Evolutionary conservation across 2,888 invertebrate genomes (phyloP).

Genomic region (Nebria brevicollis): DNA sequence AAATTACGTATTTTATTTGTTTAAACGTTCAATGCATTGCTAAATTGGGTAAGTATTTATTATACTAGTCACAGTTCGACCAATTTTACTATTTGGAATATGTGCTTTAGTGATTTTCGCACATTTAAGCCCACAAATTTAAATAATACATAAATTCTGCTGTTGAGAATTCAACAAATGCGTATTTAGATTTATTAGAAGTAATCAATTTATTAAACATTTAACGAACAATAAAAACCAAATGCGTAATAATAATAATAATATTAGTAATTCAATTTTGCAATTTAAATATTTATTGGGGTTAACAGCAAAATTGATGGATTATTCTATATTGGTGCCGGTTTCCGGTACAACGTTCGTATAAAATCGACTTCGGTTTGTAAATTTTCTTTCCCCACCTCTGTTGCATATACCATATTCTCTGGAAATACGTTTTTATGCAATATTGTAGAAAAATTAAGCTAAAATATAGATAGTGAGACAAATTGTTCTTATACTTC

Average conservation of each 20-base stretch:
- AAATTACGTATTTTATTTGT: neutral
- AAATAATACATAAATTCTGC: neutral
- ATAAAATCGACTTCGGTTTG: neutral
- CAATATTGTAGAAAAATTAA: slow-evolving; percentile 44
- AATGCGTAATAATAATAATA: slow-evolving; percentile 2
- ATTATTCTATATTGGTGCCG: neutral
- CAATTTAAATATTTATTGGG: slow-evolving; percentile 34
- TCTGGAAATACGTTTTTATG: slow-evolving; percentile 44
- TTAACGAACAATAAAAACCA: slow-evolving; percentile 40
- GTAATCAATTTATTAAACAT: slow-evolving; percentile 32
- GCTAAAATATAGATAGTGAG: slow-evolving; percentile 48
- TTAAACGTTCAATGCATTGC: slow-evolving; percentile 29
- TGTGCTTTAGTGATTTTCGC: slow-evolving; percentile 40
- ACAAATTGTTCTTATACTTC: slow-evolving; percentile 45
- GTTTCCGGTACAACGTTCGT: neutral
- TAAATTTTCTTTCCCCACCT: neutral
- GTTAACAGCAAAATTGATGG: slow-evolving; percentile 28
- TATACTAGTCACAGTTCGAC: slow-evolving; percentile 37
- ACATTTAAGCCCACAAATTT: slow-evolving; percentile 25
- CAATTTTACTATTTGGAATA: slow-evolving; percentile 42
- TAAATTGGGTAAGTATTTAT: slow-evolving; percentile 35
- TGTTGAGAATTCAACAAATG: slow-evolving; percentile 8
- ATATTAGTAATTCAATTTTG: slow-evolving; percentile 40
- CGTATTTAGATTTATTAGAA: slow-evolving; percentile 10
- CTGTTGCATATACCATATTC: slow-evolving; percentile 32